Percentiles rank a stretch among this genome's conserved stretches.
phyloP scores from a whole-genome alignment of 2,797 vertebrate genomes.

The Myotis pilosus region DNA sequence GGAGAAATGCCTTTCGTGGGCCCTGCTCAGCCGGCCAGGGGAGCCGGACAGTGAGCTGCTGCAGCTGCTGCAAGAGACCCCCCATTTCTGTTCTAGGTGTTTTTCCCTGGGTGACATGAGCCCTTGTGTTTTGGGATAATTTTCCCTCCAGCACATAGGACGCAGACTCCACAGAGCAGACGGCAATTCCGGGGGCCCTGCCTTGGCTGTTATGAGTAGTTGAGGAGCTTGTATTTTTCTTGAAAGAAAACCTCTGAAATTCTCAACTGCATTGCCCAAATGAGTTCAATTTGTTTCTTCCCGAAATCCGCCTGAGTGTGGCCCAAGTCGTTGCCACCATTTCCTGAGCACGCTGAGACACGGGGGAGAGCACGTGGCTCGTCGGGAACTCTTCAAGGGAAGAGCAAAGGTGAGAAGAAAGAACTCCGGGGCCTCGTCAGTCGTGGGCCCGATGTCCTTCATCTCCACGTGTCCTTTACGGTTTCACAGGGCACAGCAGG shows the following conservation, averaged over 20 bases:
- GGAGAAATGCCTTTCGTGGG: slow-evolving; percentile 63
- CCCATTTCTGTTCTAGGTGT: slow-evolving; percentile 46
- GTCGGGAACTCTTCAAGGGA: not conserved
- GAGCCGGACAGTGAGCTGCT: slow-evolving; percentile 54
- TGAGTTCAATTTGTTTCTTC: slow-evolving; percentile 35
- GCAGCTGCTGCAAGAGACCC: slow-evolving; percentile 45
- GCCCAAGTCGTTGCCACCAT: not conserved
- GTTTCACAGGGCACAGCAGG: not conserved
- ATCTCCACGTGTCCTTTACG: not conserved
- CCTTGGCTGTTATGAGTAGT: not conserved
- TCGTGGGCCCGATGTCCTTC: not conserved
- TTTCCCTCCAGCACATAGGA: not conserved
- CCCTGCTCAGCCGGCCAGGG: slow-evolving; percentile 21
- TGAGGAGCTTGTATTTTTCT: slow-evolving; percentile 42
- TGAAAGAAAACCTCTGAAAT: slow-evolving; percentile 57
- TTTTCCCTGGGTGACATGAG: slow-evolving; percentile 21
- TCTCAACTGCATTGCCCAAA: slow-evolving; percentile 26
- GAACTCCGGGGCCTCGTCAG: not conserved
- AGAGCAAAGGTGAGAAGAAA: not conserved
- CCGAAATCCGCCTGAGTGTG: not conserved
- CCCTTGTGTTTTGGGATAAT: not conserved
- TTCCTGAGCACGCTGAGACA: not conserved
- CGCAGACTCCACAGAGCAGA: not conserved
- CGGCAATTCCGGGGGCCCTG: not conserved
- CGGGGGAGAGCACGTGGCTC: not conserved